Evolutionary conservation across 1,140 invertebrate genomes (phyloP).

Genomic region (Coenobita brevimanus): DNA sequence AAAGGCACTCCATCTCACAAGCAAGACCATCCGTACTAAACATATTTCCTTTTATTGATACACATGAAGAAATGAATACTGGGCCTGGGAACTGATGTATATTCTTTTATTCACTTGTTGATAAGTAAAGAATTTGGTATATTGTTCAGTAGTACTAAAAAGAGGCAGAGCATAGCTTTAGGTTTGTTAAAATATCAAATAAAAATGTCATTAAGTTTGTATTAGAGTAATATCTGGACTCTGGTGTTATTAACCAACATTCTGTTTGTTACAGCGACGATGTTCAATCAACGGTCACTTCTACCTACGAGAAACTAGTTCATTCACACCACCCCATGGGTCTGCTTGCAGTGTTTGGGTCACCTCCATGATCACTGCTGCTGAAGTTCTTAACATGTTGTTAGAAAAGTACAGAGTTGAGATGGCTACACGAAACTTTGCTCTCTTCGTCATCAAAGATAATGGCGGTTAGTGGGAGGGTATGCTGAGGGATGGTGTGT

Average conservation of each 20-base stretch:
- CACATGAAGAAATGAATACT: too few species aligned
- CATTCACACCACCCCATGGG: constrained; percentile 88
- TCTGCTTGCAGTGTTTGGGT: constrained; percentile 91
- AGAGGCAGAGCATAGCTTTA: too few species aligned
- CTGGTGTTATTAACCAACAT: neutral
- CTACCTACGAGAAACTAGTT: constrained; percentile 90
- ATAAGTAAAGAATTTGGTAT: too few species aligned
- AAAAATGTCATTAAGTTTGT: too few species aligned
- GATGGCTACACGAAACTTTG: constrained; percentile 85
- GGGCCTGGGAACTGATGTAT: too few species aligned
- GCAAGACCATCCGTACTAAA: too few species aligned
- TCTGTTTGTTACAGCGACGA: constrained; percentile 76
- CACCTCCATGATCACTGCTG: constrained; percentile 83
- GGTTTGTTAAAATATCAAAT: too few species aligned
- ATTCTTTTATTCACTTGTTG: too few species aligned
- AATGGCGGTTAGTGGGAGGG: constrained; percentile 81
- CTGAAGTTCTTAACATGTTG: constrained; percentile 87
- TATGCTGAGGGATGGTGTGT: too few species aligned
- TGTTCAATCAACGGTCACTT: constrained; percentile 93
- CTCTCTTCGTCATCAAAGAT: constrained; percentile 86
- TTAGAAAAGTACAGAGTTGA: constrained; percentile 91
- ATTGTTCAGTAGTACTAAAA: too few species aligned
- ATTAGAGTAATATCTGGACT: too few species aligned
- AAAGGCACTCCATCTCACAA: neutral
- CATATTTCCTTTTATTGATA: too few species aligned